Base-by-base conservation (phyloP, 1,140 invertebrate genomes). In the Cydia amplana region DNA sequence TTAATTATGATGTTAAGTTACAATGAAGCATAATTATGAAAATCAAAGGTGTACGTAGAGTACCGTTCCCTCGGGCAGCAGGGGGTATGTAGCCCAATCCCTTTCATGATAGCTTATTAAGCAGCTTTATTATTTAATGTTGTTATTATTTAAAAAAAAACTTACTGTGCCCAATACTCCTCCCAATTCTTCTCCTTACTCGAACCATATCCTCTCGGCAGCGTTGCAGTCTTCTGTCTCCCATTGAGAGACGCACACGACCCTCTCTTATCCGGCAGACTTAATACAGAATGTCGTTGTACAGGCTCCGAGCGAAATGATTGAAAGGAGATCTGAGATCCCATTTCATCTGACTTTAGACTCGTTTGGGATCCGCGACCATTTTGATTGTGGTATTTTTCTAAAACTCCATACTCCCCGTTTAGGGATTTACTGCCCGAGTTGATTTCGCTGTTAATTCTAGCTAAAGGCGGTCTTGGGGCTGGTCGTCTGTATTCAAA, bases 101-200 rank as follows among this genome's bases (percentile, higher is more conserved):
- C 36, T 40, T 9, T 40, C 9, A 9, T 10, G 7, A 32, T 32
- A 40, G 36, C 36, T 40, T 40, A 0, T 40, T 40, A 40, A 4
- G 36, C 9, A 40, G 36, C 3, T 40, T 40, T 40, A 40, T 40
- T 10, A 40, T 9, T 40, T 10, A 1, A 10, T 40, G 36, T 10
- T 7, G 32, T 7, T 36, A 36, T 36, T 40, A 40, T 40, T n/a
- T n/a, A 40, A 40, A 40, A 1, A 40, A 40, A 40, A 40, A 91
- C 89, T 90, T 83, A 93, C 93, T 88, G 83, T 9, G 90, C 82
- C 93, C 93, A 93, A 80, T 93, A 93, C 12, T 92, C 90, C 72
- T 93, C 91, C 92, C 92, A 93, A 73, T 87, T 87, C 77, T 91
- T 91, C 55, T 92, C 88, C 73, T 83, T 90, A 0, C 79, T 89